Evolutionary conservation across 1,140 invertebrate genomes (phyloP), one percentile per base, ranked within the genome.

Genomic region (Trichomalopsis sarcophagae): DNA sequence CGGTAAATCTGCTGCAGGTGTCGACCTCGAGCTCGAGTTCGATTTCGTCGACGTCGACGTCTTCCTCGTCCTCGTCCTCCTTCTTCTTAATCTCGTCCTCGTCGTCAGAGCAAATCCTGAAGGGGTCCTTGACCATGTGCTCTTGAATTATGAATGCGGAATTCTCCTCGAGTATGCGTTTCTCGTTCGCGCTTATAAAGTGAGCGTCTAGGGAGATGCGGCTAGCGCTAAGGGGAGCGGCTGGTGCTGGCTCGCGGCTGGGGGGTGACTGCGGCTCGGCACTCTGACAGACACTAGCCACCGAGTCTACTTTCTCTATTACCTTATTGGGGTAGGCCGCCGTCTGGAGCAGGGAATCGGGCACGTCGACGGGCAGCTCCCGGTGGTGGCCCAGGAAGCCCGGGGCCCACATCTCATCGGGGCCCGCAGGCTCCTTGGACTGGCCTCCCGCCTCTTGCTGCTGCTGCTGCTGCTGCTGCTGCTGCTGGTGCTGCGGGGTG

Each of bases 291-390:
- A 55, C 76, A 81, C 87, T 81, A 87, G 89, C 47, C 44, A 95
- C 23, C 95, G 96, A 44, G 96, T 96, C 71, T 23, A 68, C 69
- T 97, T 86, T 84, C 84, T 87, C 27, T 62, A 80, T 93, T 98
- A 99, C 91, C 98, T 95, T 87, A 97, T 98, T 87, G 96, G 97
- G 86, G 96, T 98, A 94, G 98, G 99, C 93, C 97, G 99, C 93
- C 97, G 97, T 92, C 96, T 95, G 87, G 95, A 99, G 96, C 94
- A 99, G 99, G 90, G 96, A 97, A 91, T 99, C 98, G 89, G 99
- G 99, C 86, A 99, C 98, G 94, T 99, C 99, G 90, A 99, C 98
- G 89, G 99, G 97, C 97, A 99, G 98, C 95, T 99, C 99, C 91
- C 97, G 96, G 94, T 97, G 97, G 90, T 97, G 97, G 93, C 96